Conservation (phyloP, 2,888 invertebrate genomes). For the Stratiomys singularior region DNA sequence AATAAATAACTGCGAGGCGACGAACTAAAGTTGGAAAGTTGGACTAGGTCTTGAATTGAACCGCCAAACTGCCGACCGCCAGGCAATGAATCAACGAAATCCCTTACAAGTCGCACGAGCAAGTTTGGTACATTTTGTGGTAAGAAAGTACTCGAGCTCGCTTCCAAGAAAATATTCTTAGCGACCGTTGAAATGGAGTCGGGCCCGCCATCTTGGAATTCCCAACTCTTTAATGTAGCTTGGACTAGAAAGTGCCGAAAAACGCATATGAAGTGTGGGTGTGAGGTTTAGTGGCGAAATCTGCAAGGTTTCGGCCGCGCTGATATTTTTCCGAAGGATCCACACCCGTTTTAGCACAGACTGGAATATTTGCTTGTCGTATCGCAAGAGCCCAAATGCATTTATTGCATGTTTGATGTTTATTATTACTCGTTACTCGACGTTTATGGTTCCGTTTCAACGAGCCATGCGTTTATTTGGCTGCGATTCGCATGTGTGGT, state of each 20-base stretch:
- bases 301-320: not conserved
- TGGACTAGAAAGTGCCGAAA: too few species aligned
- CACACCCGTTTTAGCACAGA: not conserved
- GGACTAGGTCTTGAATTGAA: constrained; percentile 37
- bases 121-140: not conserved
- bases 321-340: too few species aligned
- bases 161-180: not conserved
- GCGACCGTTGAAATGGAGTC: too few species aligned
- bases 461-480: constrained; percentile 37
- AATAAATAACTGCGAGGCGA: constrained; percentile 38
- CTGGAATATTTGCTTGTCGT: not conserved
- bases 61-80: constrained; percentile 23
- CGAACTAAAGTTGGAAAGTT: constrained; percentile 1
- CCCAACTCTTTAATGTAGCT: too few species aligned
- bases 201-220: too few species aligned
- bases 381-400: constrained; percentile 1
- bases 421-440: constrained; percentile 39
- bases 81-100: constrained; percentile 38
- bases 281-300: too few species aligned
- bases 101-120: constrained; percentile 1
- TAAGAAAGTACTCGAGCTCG: not conserved
- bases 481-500: constrained; percentile 33
- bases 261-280: too few species aligned
- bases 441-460: constrained; percentile 27
- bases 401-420: constrained; percentile 37